Evolutionary conservation across 1,140 invertebrate genomes (phyloP).

Genomic region (Caenorhabditis latens): DNA sequence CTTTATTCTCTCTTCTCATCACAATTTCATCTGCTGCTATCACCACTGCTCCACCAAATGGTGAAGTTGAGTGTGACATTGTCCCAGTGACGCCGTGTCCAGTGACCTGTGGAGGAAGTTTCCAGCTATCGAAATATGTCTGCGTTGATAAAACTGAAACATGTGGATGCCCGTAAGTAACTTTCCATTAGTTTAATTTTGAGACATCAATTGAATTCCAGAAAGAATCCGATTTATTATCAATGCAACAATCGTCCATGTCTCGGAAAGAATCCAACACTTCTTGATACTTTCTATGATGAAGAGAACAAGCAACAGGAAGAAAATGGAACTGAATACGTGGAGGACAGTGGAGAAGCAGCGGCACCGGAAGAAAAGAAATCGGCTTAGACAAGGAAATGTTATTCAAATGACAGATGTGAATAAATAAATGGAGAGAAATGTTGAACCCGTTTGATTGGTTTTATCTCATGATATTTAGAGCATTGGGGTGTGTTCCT

Average conservation of each 20-base stretch:
- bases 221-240: conserved; percentile 23
- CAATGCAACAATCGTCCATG: conserved; percentile 46
- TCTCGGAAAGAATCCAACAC: conserved; percentile 38
- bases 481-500: conserved; percentile 41
- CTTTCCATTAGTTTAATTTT: background rate
- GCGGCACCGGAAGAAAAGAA: background rate
- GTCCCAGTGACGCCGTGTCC: conserved; percentile 9
- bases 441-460: background rate
- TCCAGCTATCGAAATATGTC: background rate
- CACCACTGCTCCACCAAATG: background rate
- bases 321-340: conserved; percentile 19
- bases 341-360: conserved; percentile 24
- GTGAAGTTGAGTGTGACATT: conserved; percentile 4
- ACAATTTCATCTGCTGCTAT: background rate
- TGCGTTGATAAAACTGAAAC: background rate
- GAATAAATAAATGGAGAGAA: background rate
- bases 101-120: conserved; percentile 26
- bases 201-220: background rate
- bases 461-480: background rate
- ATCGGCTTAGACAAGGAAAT: background rate
- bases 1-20: conserved; percentile 4
- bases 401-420: background rate
- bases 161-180: conserved; percentile 24
- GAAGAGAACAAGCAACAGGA: conserved; percentile 28
- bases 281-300: conserved; percentile 20